Conservation (phyloP, 2,888 invertebrate genomes). For the Syrista parreyssii region DNA sequence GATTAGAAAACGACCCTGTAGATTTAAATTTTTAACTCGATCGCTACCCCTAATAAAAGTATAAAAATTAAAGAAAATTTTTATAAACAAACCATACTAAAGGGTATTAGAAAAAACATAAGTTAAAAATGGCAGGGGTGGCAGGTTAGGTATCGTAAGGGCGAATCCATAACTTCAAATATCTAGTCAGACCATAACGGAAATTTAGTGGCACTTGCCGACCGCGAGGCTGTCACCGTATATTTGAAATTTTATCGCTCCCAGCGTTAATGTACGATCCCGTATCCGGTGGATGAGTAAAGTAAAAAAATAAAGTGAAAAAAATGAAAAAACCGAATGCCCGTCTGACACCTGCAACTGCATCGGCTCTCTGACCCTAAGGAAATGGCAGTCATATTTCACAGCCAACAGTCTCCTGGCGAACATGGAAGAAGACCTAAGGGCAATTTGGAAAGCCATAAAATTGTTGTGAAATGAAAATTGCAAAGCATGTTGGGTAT, state of each 20-base stretch:
- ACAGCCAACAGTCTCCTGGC: background rate
- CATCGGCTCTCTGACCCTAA: background rate
- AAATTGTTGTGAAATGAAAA: background rate
- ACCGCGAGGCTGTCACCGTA: slow-evolving; percentile 43
- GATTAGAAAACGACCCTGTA: too few species aligned
- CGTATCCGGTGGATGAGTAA: slow-evolving; percentile 3
- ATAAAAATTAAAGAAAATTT: background rate
- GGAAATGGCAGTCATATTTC: background rate
- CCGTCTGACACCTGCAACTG: background rate
- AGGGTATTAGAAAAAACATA: background rate
- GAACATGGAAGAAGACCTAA: background rate
- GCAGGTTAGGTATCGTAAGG: slow-evolving; percentile 25
- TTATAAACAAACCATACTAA: background rate
- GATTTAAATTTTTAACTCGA: too few species aligned
- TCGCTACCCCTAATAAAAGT: background rate
- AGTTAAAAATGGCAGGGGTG: slow-evolving; percentile 38
- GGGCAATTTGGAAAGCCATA: background rate
- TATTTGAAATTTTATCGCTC: slow-evolving; percentile 52
- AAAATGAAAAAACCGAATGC: background rate
- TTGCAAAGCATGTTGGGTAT: background rate
- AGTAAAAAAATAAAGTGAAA: background rate
- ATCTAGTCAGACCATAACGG: slow-evolving; percentile 45
- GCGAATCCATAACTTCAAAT: slow-evolving; percentile 49
- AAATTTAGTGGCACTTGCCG: slow-evolving; percentile 53
- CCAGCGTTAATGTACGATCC: slow-evolving; percentile 28